Evolutionary conservation across 2,113 vertebrate species (phyloP), one percentile per base, ranked within the genome.

Genomic region (Salvelinus fontinalis): DNA sequence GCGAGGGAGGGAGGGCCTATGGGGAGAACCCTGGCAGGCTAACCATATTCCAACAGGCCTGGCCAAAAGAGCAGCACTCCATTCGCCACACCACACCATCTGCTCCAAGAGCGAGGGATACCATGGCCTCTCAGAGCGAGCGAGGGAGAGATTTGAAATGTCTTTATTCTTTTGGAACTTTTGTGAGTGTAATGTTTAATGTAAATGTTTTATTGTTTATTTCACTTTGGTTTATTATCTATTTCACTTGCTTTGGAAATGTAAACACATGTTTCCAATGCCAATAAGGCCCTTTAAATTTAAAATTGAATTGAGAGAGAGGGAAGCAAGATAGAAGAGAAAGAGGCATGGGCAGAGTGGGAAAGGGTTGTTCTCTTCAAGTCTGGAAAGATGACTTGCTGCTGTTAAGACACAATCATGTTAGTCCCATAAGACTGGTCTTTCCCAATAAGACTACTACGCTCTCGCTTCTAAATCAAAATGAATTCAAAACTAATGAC

Each of bases 61-160:
- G 91, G 91, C 90, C 90, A 92, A 92, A 91, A 92, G 90, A 92
- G 89, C 89, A 91, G 91, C 89, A 87, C 89, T 92, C 89, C 90
- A 87, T 89, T 91, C 90, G 87, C 91, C 88, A 89, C 85, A 90
- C 89, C 88, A 86, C 85, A 87, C 90, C 91, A 92, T 92, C 91
- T 92, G 91, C 91, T 92, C 84, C 81, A 81, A 89, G 88, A 79
- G 86, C 82, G 84, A 80, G 80, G 80, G 85, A 86, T 83, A 92
- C 91, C 91, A 92, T 91, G 85, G 90, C 81, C 84, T 83, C 87
- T 86, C 86, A 90, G 83, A 90, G 39, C 8, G 39, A 44, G 39
- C 7, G 1, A 39, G 39, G 2, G 9, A 44, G 2, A 11, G 39
- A 44, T 34, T 34, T 34, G 34, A 34, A 34, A 7, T 34, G 34